Conservation (phyloP, 2,888 invertebrate species). For the Yponomeuta evonymella region DNA sequence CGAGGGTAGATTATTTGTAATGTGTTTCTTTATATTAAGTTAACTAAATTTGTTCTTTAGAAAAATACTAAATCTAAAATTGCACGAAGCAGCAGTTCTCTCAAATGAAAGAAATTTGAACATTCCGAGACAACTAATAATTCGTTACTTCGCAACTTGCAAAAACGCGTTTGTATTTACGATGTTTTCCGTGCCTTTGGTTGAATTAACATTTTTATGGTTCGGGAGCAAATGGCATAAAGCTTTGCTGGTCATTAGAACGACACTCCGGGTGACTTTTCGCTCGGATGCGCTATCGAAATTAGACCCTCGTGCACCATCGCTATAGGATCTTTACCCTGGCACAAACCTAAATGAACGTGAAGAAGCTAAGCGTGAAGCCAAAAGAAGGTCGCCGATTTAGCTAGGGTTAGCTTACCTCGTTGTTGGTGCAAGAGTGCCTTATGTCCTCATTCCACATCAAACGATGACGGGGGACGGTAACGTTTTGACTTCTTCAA, state of each 20-base stretch:
- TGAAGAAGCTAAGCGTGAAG: background rate
- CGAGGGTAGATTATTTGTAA: no score
- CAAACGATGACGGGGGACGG: constrained; percentile 28
- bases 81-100: no score
- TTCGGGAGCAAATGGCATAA: constrained; percentile 45
- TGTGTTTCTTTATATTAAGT: no score
- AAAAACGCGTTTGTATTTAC: constrained; percentile 39
- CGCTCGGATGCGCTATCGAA: constrained; percentile 35
- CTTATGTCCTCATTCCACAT: constrained; percentile 28
- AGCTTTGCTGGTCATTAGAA: constrained; percentile 45
- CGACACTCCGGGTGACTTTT: constrained; percentile 37
- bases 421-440: background rate
- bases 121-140: no score
- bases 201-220: constrained; percentile 62
- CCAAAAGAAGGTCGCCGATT: constrained; percentile 17
- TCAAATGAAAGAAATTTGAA: no score
- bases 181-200: constrained; percentile 39
- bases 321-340: background rate
- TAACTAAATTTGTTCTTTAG: no score
- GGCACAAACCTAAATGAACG: background rate
- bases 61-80: no score
- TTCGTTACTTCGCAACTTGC: no score
- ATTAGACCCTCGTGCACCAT: constrained; percentile 23
- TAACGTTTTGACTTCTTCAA: constrained; percentile 8
- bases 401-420: constrained; percentile 12